Evolutionary conservation across 2,113 vertebrate genomes (phyloP), one percentile per base, ranked within the genome.

Genomic region (Atherinomorus stipes): DNA sequence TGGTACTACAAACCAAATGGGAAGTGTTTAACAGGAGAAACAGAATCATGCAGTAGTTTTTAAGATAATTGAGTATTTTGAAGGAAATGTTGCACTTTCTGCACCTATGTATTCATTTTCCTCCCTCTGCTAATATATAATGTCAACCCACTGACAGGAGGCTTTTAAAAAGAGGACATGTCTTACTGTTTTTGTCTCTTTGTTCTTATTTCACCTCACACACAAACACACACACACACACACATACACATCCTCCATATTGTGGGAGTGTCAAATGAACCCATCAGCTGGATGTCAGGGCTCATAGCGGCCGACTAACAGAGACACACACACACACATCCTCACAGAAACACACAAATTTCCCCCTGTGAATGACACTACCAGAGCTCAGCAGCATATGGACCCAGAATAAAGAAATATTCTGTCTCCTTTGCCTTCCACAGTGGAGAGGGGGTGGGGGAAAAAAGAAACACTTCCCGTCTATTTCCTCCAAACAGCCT

Each of bases 391-490:
- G 52, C 49, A 67, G 51, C 75, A 76, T 82, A 84, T 81, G 77
- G 67, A 74, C 56, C 61, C 40, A 75, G 74, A 83, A 85, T 77
- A 89, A 84, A 85, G 73, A 89, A 83, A 91, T 84, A 86, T 89
- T 85, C 49, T 38, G 21, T 22, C 67, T 74, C 50, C 15, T 76
- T 82, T 85, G 61, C 25, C 64, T 60, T 72, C 75, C 22, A 37
- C 75, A 18, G 42, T 9, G 26, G 23, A 38, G 72, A 73, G 51
- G 11, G 28, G 23, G 34, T 47, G 11, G 28, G 23, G 34, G 34
- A 11, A 54, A 70, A 75, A 12, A 52, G 74, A 82, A 58, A 57
- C 61, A 44, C 25, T 62, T 53, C 51, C 31, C 54, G 26, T 71
- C 65, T 26, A 21, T 18, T 73, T 69, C 9, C n/a, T 53, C 13